phyloP scores from a whole-genome alignment of 2,113 vertebrate species.

The Melospiza georgiana region DNA sequence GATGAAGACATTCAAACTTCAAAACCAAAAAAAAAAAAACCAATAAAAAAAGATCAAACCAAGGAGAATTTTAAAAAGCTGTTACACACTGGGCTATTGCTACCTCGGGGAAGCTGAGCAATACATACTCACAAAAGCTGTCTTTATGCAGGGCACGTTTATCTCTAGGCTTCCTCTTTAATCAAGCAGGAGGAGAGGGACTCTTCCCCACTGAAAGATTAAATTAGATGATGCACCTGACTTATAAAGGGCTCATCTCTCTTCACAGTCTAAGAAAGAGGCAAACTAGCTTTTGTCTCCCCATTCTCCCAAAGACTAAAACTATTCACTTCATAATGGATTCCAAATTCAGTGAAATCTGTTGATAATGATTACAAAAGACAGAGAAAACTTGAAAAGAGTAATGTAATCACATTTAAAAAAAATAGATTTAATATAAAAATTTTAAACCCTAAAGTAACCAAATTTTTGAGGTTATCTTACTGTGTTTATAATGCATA shows the following conservation, averaged over 20 bases:
- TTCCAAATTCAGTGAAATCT: background rate
- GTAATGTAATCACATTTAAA: background rate
- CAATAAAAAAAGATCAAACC: background rate
- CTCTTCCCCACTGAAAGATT: slow-evolving; percentile 2
- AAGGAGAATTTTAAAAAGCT: background rate
- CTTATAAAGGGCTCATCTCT: background rate
- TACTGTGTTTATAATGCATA: background rate
- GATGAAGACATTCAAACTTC: background rate
- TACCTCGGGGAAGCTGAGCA: background rate
- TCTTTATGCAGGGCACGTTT: background rate
- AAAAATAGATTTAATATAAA: background rate
- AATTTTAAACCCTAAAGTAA: background rate
- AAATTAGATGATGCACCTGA: background rate
- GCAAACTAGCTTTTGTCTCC: background rate
- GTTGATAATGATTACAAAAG: background rate
- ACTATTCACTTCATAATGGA: background rate
- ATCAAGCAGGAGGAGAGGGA: slow-evolving; percentile 25
- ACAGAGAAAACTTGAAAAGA: background rate
- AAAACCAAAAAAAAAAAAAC: background rate
- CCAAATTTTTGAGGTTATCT: background rate
- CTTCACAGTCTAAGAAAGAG: background rate
- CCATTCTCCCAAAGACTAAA: background rate
- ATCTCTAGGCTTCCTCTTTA: slow-evolving; percentile 12
- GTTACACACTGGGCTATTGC: background rate
- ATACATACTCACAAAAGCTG: slow-evolving; percentile 2